These are phyloP conservation scores for Uloborus diversus DNA, from an alignment of 1,140 invertebrate genomes.

Conservation along the genomic window DNA sequence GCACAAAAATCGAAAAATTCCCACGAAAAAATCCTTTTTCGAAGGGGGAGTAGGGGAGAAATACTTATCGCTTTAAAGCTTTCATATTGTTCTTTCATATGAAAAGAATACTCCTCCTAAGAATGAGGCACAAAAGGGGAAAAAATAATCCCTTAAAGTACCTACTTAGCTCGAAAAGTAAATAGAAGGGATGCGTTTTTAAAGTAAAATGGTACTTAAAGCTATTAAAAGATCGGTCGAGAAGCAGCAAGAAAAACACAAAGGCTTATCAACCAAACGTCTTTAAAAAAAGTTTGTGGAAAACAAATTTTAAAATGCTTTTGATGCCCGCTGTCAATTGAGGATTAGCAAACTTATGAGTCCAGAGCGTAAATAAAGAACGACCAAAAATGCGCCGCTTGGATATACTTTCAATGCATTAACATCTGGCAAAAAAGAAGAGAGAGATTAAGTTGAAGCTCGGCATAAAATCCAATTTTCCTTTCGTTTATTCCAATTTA, in stretches of 20 bases:
- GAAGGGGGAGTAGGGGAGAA: neutral
- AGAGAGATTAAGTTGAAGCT: too few relatives aligned
- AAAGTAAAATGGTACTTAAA: constrained; percentile 23
- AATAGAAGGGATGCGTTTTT: constrained; percentile 12
- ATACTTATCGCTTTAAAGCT: neutral
- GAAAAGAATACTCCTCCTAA: neutral
- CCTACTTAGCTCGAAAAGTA: constrained; percentile 27
- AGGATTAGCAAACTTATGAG: constrained; percentile 21
- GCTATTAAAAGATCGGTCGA: constrained; percentile 27
- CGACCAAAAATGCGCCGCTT: too few relatives aligned
- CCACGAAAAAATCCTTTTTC: too few relatives aligned
- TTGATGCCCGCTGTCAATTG: constrained; percentile 24
- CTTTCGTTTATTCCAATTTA: too few relatives aligned
- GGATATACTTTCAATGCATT: too few relatives aligned
- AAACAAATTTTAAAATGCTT: constrained; percentile 20
- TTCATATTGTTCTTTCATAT: neutral
- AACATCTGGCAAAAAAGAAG: too few relatives aligned
- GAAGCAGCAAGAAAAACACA: neutral
- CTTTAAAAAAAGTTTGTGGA: neutral
- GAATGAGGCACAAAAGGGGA: neutral
- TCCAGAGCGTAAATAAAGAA: too few relatives aligned
- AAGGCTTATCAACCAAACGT: too few relatives aligned
- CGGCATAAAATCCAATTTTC: too few relatives aligned
- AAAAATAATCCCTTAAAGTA: constrained; percentile 24
- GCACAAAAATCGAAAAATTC: too few relatives aligned